Evolutionary conservation across 2,113 vertebrate genomes (phyloP), one percentile per base, ranked within the genome.

Genomic region (Jaculus jaculus): DNA sequence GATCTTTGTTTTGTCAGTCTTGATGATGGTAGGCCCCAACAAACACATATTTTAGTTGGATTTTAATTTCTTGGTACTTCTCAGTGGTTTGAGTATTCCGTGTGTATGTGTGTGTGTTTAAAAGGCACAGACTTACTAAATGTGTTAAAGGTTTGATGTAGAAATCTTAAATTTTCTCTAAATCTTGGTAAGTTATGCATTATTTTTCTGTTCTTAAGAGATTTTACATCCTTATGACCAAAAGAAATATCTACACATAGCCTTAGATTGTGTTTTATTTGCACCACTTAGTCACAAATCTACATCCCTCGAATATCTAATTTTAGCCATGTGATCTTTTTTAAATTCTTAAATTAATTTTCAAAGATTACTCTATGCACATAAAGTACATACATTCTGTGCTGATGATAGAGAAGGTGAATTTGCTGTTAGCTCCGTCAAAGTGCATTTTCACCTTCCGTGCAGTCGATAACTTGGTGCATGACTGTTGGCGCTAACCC

Each of bases 381-480:
- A 97, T 95, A 97, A 96, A 96, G 95, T 95, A 95, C 95, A 96
- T 89, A 96, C 92, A 95, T 97, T 93, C 90, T 96, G 79, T 97
- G 91, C 82, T 90, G 96, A 42, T 96, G 95, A 95, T 47, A 79
- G 47, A 23, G 90, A 87, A 93, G 94, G 85, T 91, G 77, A 11
- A 95, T 96, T 96, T 97, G 90, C 60, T 34, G 84, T 95, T 92
- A 96, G 97, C 81, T 97, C 39, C 90, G 88, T 90, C 90, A 24
- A 26, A 24, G 92, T 95, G 21, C 96, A 24, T 93, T 91, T 97
- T 95, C 93, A 95, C 95, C 97, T 98, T 90, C 96, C 91, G 0
- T 92, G 96, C 96, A 92, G 96, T 92, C 97, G 47, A 92, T 97
- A 97, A 93, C 93, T 97, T 84, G 96, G 97, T 96, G 97, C 97